Percentiles rank a stretch among this genome's conserved stretches.
phyloP scores from a whole-genome alignment of 2,113 vertebrate genomes.

The Rhizomys pruinosus region DNA sequence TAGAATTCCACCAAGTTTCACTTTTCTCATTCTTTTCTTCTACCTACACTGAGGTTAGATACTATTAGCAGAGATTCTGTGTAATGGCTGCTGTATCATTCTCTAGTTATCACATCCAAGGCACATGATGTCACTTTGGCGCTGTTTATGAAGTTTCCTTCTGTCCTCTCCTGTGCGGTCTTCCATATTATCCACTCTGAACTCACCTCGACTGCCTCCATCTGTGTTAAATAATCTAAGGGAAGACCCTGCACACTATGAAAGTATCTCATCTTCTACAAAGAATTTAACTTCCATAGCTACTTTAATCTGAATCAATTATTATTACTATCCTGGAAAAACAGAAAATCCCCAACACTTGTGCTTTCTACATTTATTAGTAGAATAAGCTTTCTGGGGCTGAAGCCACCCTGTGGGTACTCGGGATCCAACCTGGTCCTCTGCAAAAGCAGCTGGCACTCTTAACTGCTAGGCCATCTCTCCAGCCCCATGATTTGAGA shows the following conservation, averaged over 20 bases:
- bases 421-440: too few relatives aligned
- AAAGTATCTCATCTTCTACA: background rate
- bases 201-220: background rate
- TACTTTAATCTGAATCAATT: background rate
- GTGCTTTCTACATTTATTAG: background rate
- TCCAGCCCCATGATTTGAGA: too few relatives aligned
- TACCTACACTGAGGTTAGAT: background rate
- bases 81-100: accelerated
- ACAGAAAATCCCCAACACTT: background rate
- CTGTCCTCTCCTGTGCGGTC: too few relatives aligned
- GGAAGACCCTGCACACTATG: background rate
- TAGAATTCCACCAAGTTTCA: background rate
- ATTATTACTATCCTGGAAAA: background rate
- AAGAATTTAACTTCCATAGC: background rate
- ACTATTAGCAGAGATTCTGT: background rate
- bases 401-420: too few relatives aligned
- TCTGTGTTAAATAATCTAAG: background rate
- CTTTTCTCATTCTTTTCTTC: background rate
- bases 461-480: too few relatives aligned
- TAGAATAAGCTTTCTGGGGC: background rate
- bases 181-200: background rate
- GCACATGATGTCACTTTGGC: too few relatives aligned
- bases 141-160: background rate
- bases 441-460: too few relatives aligned
- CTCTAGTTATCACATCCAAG: background rate